Evolutionary conservation across 1,140 invertebrate species (phyloP).

Genomic region (Drosophila suzukii): DNA sequence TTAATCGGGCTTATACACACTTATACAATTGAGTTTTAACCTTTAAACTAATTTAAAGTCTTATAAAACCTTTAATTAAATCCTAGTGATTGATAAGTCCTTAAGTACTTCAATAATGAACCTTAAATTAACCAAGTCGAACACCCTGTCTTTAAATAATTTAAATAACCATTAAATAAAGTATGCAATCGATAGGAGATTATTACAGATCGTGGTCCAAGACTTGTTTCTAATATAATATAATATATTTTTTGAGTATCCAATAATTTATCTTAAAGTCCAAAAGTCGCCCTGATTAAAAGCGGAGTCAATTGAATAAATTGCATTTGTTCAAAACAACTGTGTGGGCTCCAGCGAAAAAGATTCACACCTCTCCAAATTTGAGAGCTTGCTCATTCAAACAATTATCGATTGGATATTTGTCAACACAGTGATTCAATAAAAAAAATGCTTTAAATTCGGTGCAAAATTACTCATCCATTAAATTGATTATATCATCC

Average conservation of each 20-base stretch:
- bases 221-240: background rate
- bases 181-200: background rate
- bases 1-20: no score
- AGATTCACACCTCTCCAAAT: background rate
- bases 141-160: background rate
- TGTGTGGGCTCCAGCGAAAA: background rate
- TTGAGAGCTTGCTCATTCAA: background rate
- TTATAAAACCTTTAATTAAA: no score
- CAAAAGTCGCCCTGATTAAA: background rate
- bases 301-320: background rate
- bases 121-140: background rate
- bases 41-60: no score
- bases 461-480: background rate
- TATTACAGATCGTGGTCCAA: background rate
- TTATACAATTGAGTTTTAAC: background rate
- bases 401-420: background rate
- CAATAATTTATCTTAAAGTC: background rate
- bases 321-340: conserved; percentile 1
- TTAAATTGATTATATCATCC: background rate
- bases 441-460: background rate
- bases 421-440: conserved; percentile 18
- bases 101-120: background rate
- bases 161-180: background rate
- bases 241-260: no score
- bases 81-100: background rate